A percentile compares a stretch with the other conserved stretches of the same genome.
These are phyloP conservation scores for Argya squamiceps DNA, from an alignment of 2,797 vertebrate genomes.

Conservation along the genomic window DNA sequence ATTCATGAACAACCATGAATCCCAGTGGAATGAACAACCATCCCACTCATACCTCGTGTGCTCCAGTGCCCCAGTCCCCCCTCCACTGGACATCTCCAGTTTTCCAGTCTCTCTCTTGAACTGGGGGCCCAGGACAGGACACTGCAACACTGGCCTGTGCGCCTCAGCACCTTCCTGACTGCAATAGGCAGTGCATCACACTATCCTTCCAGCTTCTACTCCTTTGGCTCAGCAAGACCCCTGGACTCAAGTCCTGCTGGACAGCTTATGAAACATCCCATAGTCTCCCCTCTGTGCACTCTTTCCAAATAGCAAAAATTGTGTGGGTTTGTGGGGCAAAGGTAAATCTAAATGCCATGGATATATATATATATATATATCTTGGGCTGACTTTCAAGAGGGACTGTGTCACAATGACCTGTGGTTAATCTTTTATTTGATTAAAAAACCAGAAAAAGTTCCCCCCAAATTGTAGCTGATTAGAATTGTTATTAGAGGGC, in stretches of 20 bases:
- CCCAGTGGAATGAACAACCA: not conserved
- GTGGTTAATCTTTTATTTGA: not conserved
- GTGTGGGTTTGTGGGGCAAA: not conserved
- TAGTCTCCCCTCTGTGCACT: not conserved
- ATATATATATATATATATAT: not conserved
- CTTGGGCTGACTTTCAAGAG: not conserved
- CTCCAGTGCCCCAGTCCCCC: not conserved
- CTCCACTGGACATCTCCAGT: not conserved
- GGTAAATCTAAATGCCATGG: not conserved
- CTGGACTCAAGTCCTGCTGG: not conserved
- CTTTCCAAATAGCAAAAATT: not conserved
- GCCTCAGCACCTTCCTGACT: not conserved
- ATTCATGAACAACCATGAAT: too few relatives aligned
- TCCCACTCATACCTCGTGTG: accelerated
- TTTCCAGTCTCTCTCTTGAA: not conserved
- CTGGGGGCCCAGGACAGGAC: not conserved
- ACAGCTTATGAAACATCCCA: not conserved
- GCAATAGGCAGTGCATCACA: not conserved
- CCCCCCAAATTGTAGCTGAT: not conserved
- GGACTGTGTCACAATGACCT: not conserved
- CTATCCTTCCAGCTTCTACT: not conserved
- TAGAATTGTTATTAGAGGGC: not conserved
- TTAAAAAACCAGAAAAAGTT: not conserved
- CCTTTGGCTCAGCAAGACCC: not conserved
- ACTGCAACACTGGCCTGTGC: not conserved